Evolutionary conservation across 1,140 invertebrate genomes (phyloP).

Genomic region (Solenopsis fugax): DNA sequence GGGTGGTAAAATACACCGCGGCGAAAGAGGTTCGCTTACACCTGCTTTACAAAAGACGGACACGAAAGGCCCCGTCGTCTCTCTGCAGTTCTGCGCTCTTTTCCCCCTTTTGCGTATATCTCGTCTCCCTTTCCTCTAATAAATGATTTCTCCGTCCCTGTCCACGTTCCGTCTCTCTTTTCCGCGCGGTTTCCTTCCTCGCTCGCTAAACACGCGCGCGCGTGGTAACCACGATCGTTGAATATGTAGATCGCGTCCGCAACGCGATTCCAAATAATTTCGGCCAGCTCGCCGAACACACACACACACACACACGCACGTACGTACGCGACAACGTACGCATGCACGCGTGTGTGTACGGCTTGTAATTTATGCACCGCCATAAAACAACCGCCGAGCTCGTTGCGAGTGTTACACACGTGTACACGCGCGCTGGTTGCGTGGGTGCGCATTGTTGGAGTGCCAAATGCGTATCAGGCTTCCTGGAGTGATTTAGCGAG

Average conservation of each 20-base stretch:
- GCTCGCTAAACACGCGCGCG: slow-evolving; percentile 54
- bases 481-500: slow-evolving; percentile 58
- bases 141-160: slow-evolving; percentile 20
- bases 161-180: slow-evolving; percentile 24
- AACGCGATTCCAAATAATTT: slow-evolving; percentile 57
- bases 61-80: slow-evolving; percentile 58
- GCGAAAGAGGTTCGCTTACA: slow-evolving; percentile 78
- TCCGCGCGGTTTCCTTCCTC: slow-evolving; percentile 21
- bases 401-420: slow-evolving; percentile 41
- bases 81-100: not conserved
- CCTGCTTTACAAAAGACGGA: slow-evolving; percentile 79
- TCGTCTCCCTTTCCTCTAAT: slow-evolving; percentile 8
- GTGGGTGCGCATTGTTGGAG: slow-evolving; percentile 60
- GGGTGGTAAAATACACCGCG: slow-evolving; percentile 79
- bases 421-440: slow-evolving; percentile 17
- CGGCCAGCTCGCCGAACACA: not conserved
- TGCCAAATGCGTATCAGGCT: slow-evolving; percentile 57
- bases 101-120: not conserved
- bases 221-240: slow-evolving; percentile 64
- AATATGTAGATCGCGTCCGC: slow-evolving; percentile 72
- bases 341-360: not conserved
- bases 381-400: slow-evolving; percentile 37
- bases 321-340: not conserved
- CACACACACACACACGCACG: not conserved
- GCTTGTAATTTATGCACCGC: slow-evolving; percentile 56